Conservation (phyloP, 2,797 vertebrate genomes). For the Nannoperca obscura region DNA sequence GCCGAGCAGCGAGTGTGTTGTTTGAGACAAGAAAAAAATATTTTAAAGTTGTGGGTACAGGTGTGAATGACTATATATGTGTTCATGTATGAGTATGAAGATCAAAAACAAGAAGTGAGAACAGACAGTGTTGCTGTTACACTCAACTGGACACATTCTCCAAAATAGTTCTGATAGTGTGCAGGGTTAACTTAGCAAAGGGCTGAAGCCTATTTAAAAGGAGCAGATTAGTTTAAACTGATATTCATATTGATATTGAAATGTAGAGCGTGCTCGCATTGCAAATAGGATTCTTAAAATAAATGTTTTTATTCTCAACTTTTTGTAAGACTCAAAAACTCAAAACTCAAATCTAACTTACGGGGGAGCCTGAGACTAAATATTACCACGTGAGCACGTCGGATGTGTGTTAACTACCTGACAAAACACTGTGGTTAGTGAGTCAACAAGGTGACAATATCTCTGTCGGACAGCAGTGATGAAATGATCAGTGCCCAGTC, state of each 20-base stretch:
- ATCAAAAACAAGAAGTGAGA: background rate
- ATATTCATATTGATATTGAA: background rate
- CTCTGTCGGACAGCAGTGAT: background rate
- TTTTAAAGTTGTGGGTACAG: constrained; percentile 13
- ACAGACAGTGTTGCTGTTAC: background rate
- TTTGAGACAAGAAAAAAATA: background rate
- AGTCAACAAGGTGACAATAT: background rate
- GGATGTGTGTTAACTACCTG: background rate
- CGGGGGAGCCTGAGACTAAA: background rate
- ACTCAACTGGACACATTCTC: background rate
- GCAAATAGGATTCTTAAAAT: too few species aligned
- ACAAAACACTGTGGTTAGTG: background rate
- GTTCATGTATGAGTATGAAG: background rate
- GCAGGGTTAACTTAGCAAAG: constrained; percentile 3
- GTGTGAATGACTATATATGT: background rate
- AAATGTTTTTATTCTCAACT: too few species aligned
- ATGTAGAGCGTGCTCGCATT: too few species aligned
- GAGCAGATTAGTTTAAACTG: background rate
- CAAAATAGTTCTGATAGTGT: background rate
- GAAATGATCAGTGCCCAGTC: constrained; percentile 6
- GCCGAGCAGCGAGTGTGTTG: background rate
- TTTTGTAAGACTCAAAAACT: too few species aligned
- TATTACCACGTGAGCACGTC: background rate
- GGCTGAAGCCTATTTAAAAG: constrained; percentile 11
- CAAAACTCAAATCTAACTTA: background rate